Evolutionary conservation across 2,113 vertebrate genomes (phyloP).

Genomic region (Epinephelus lanceolatus): DNA sequence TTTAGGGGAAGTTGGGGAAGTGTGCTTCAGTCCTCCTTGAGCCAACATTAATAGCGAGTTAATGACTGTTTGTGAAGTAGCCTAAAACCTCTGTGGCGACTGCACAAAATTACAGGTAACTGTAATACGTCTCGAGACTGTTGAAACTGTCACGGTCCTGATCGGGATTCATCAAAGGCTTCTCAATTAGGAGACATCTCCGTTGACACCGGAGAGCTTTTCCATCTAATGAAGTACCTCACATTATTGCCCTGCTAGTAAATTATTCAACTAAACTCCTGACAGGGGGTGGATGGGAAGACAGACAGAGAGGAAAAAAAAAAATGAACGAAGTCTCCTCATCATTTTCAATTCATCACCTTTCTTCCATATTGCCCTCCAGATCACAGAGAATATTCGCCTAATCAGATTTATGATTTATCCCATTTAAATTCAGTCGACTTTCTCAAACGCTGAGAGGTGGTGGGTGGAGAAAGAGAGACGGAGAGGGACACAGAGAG

Average conservation of each 20-base stretch:
- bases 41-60: slow-evolving; percentile 8
- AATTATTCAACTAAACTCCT: slow-evolving; percentile 81
- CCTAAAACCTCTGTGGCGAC: slow-evolving; percentile 38
- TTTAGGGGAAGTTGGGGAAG: background rate
- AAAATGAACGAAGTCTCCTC: slow-evolving; percentile 75
- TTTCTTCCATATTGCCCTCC: slow-evolving; percentile 76
- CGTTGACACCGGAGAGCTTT: slow-evolving; percentile 68
- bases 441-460: slow-evolving; percentile 75
- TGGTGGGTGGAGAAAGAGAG: slow-evolving; percentile 64
- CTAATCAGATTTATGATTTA: slow-evolving; percentile 86
- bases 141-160: slow-evolving; percentile 52
- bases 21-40: slow-evolving; percentile 12
- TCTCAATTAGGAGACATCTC: slow-evolving; percentile 71
- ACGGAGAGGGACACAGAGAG: slow-evolving; percentile 42
- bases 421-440: slow-evolving; percentile 85
- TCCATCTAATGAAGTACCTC: slow-evolving; percentile 72
- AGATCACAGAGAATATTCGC: slow-evolving; percentile 84
- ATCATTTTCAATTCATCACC: slow-evolving; percentile 80
- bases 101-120: slow-evolving; percentile 35
- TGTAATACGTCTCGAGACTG: slow-evolving; percentile 42
- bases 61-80: slow-evolving; percentile 33
- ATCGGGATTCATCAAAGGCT: slow-evolving; percentile 70
- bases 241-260: slow-evolving; percentile 71
- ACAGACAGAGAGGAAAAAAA: slow-evolving; percentile 9
- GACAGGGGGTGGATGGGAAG: slow-evolving; percentile 42